Evolutionary conservation across 2,888 invertebrate species (phyloP), one percentile per base, ranked within the genome.

Genomic region (Portevinia maculata): DNA sequence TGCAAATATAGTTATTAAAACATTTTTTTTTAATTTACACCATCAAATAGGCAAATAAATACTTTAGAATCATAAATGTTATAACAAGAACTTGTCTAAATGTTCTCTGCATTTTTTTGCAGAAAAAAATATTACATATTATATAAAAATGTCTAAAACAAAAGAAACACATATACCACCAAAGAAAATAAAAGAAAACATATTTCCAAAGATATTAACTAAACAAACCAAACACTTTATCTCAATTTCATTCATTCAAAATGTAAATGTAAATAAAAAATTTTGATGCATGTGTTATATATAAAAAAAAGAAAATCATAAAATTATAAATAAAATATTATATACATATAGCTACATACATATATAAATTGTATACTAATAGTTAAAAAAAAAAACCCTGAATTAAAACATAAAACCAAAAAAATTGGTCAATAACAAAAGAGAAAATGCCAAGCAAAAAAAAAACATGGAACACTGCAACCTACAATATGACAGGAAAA

Each of bases 191-290:
- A 65, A 48, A 60, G 59, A 46, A 52, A 44, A 75, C 55, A 59
- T 39, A 55, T 34, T 70, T 64, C 65, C 64, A 73, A 48, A 44
- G 32, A 78, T 64, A 69, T 70, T 71, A 81, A 85, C 75, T 53
- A 76, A 70, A 84, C 44, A 39, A 50, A 69, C 57, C 76, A 79
- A 84, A 73, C 71, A 74, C 83, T 70, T 78, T 84, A 60, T 75
- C 84, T 74, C 70, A 84, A 84, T 69, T 85, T 76, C 60, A 85
- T 67, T 62, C 79, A 81, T 74, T 84, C 65, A 84, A 84, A 76
- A 76, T 53, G 74, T 69, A 75, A 81, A 84, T 85, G 81, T 85
- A 83, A 83, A 85, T 83, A 76, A 52, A 83, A n/a, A 50, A 57
- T 65, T 60, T 62, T 60, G 59, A 76, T 73, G 69, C 55, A 79